Percentiles rank a stretch among this genome's conserved stretches.
Evolutionary conservation across 2,888 invertebrate genomes (phyloP).

Genomic region (Anaspis maculata): DNA sequence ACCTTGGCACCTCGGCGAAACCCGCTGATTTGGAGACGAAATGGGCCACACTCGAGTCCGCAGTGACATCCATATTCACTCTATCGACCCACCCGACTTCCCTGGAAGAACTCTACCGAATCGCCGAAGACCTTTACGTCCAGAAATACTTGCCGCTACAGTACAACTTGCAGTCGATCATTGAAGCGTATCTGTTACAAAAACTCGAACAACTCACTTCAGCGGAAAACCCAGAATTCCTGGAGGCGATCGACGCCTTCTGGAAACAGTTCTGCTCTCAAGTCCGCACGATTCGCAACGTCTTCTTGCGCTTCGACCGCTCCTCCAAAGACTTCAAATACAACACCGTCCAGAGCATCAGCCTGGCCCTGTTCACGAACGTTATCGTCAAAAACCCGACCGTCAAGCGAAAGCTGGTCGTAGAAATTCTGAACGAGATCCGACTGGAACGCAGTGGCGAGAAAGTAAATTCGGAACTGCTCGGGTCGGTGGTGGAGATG

Average conservation of each 20-base stretch:
- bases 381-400: constrained; percentile 79
- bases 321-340: constrained; percentile 91
- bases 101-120: constrained; percentile 86
- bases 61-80: constrained; percentile 85
- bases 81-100: constrained; percentile 78
- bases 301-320: constrained; percentile 91
- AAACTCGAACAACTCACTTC: constrained; percentile 78
- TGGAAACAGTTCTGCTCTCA: constrained; percentile 93
- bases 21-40: constrained; percentile 52
- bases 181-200: constrained; percentile 76
- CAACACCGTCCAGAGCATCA: constrained; percentile 87
- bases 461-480: constrained; percentile 74
- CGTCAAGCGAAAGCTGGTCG: constrained; percentile 80
- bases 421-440: constrained; percentile 80
- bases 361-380: constrained; percentile 81
- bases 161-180: constrained; percentile 66
- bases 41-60: constrained; percentile 82
- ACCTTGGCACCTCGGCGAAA: not conserved
- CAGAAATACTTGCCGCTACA: constrained; percentile 50
- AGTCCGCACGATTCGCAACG: constrained; percentile 94
- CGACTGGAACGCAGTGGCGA: constrained; percentile 86
- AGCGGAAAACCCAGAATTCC: constrained; percentile 78
- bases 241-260: constrained; percentile 80
- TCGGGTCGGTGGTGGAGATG: constrained; percentile 90
- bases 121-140: constrained; percentile 79